phyloP scores from a whole-genome alignment of 2,113 vertebrate genomes.

The Indicator indicator region DNA sequence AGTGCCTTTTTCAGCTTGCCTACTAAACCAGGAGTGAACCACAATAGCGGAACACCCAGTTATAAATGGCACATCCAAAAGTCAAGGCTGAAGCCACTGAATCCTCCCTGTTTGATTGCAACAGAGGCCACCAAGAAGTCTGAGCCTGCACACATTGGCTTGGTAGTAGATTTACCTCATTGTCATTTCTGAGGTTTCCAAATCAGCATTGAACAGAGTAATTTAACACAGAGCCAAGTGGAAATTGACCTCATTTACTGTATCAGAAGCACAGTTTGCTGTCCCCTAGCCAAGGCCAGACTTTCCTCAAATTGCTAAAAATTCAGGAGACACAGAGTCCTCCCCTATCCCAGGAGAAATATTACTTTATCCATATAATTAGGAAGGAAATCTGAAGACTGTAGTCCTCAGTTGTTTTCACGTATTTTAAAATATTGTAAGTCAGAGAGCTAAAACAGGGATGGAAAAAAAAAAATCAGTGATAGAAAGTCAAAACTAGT shows the following conservation, averaged over 20 bases:
- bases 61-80: neutral
- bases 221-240: conserved; percentile 12
- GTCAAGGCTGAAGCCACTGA: conserved; percentile 14
- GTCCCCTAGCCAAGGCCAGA: conserved; percentile 38
- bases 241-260: conserved; percentile 30
- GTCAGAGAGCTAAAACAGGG: neutral
- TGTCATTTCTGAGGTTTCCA: conserved; percentile 41
- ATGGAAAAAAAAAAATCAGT: neutral
- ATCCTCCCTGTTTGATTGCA: neutral
- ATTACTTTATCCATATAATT: conserved; percentile 32
- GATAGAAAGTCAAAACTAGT: neutral
- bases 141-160: neutral
- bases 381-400: neutral
- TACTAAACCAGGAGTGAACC: neutral
- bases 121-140: conserved; percentile 34
- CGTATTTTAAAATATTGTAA: conserved; percentile 31
- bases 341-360: conserved; percentile 11
- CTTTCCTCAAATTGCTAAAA: neutral
- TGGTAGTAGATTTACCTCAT: neutral
- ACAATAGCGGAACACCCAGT: conserved; percentile 26
- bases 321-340: neutral
- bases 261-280: neutral
- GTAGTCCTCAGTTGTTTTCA: neutral
- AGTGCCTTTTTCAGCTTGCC: conserved; percentile 5
- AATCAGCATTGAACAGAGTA: neutral